Evolutionary conservation across 1,140 invertebrate species (phyloP).

Genomic region (Danaus melanippus): DNA sequence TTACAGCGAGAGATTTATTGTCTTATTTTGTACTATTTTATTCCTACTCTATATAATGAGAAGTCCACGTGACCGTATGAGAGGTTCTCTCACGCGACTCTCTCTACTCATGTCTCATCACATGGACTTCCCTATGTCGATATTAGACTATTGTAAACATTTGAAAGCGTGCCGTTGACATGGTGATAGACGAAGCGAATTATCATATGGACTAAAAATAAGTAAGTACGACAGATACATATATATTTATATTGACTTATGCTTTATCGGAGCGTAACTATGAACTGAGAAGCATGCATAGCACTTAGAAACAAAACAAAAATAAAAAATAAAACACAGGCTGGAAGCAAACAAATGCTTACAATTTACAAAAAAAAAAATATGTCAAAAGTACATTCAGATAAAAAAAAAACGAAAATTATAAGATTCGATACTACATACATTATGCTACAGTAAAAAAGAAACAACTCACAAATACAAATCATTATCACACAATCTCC

Average conservation of each 20-base stretch:
- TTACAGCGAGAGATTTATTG: constrained; percentile 45
- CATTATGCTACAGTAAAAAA: too few species aligned
- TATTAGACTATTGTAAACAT: constrained; percentile 68
- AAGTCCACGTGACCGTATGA: constrained; percentile 29
- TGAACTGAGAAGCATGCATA: constrained; percentile 71
- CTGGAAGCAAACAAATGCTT: constrained; percentile 71
- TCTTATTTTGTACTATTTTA: constrained; percentile 32
- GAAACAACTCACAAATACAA: constrained; percentile 14
- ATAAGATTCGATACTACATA: constrained; percentile 7
- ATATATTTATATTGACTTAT: constrained; percentile 44
- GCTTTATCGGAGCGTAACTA: constrained; percentile 59
- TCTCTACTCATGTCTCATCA: constrained; percentile 24
- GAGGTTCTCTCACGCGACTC: constrained; percentile 20
- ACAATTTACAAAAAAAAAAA: constrained; percentile 42
- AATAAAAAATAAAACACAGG: constrained; percentile 40
- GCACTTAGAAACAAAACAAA: constrained; percentile 45
- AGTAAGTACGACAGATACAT: constrained; percentile 70
- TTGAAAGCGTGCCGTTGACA: constrained; percentile 67
- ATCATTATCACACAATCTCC: constrained; percentile 9
- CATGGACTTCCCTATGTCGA: constrained; percentile 45
- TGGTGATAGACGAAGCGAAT: constrained; percentile 51
- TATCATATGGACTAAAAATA: constrained; percentile 58
- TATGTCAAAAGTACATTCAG: not conserved
- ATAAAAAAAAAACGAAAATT: constrained; percentile 17
- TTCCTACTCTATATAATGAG: constrained; percentile 7